Base-by-base conservation (phyloP, 2,797 vertebrate genomes). In the Ceryle rudis region DNA sequence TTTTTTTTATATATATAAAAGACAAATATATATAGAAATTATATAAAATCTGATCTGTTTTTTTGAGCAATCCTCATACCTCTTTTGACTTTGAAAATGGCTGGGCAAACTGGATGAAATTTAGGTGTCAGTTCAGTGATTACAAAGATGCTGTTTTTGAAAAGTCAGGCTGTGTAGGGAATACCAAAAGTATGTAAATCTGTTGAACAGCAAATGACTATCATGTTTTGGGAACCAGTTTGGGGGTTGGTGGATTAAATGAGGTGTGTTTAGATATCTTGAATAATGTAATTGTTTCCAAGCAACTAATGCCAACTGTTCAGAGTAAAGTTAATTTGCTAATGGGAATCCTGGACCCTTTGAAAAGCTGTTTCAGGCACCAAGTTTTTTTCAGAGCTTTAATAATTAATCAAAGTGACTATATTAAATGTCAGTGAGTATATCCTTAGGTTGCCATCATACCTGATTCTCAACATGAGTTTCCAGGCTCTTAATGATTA, bases 341-440 rank as follows among this genome's bases (percentile, higher is more conserved):
- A 93, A 94, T 95, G 93, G 67, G 37, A 89, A 88, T 64, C 70
- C 29, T 52, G 93, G 83, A 81, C 58, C 41, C 83, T 94, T 94
- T 94, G 96, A 95, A 96, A 95, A 92, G 77, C 88, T 37, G 33
- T 95, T 96, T 95, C 88, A 93, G 91, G 64, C 84, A 93, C 81
- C 67, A 92, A 65, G 78, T 11, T 44, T 44, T 2, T 89, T 86
- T 94, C 91, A 93, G 85, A 81, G 72, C 73, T 90, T 97, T 97
- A 96, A 93, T 97, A 95, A 97, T 98, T 97, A 94, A 97, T 98
- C 97, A 95, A 97, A 97, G 88, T 67, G 86, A 86, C 78, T 96
- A n/a, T 92, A 90, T 72, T 96, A 93, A 93, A 87, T 91, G 83
- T 94, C 91, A 97, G 29, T 64, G 84, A 94, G 52, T 91, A 65